Evolutionary conservation across 1,140 invertebrate genomes (phyloP), one percentile per base, ranked within the genome.

Genomic region (Berghia stephanieae): DNA sequence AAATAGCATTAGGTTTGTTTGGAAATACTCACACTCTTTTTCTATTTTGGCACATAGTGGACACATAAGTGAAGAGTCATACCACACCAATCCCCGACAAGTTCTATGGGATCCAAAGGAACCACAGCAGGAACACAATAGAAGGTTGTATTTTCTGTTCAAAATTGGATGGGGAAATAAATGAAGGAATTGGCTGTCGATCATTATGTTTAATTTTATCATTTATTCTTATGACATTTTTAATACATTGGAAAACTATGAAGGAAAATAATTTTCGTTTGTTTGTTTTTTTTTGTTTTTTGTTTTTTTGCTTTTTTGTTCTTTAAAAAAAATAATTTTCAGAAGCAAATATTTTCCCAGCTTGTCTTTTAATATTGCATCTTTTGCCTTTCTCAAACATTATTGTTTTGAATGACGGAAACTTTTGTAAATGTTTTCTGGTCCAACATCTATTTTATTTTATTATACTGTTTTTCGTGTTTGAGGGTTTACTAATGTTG

Each of bases 71-170:
- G 34, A n/a, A 21, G 36, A 31, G 18, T 57, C 52, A 21, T 49
- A 63, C 18, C 1, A 13, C 21, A 75, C 38, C 1, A 75, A 44
- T 6, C 36, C 72, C 4, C 42, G 18, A 63, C 72, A 75, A 2
- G 36, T 57, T 60, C 13, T 24, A 42, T 75, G 72, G 6, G 72
- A 75, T 6, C 72, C 72, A 75, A 24, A 46, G 2, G 72, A 34
- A 5, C 72, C 72, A 63, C 72, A 75, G 5, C 57, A 63, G 16
- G 40, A 36, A 75, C 72, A 75, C n/a, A 75, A 57, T 21, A 63
- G 34, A n/a, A 75, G n/a, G 16, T 63, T 44, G 36, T 42, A 75
- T 43, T 75, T 2, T 27, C 72, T 75, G 72, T 55, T 38, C 10
- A 34, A 24, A 55, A 46, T 1, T 36, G 16, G 34, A 24, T 16